Base-by-base conservation (phyloP, 1,140 invertebrate species). In the Spodoptera litura region DNA sequence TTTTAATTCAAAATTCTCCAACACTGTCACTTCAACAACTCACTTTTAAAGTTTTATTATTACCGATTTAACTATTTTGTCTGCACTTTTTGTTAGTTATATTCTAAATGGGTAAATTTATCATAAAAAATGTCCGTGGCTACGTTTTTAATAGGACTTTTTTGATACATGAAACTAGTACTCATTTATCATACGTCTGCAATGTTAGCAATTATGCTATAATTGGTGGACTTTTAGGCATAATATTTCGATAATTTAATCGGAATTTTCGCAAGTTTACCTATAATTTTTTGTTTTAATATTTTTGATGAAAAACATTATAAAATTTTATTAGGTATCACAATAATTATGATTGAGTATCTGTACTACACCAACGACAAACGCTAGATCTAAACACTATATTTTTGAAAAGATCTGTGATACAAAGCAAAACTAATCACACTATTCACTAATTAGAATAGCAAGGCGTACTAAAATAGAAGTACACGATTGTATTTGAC, bases 371-470 rank as follows among this genome's bases (percentile, higher is more conserved):
- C 3, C 0, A 6, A 27, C 8, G 12, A 10, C 4, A 20, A 31
- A 20, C 20, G 20, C 20, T 20, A 20, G 20, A 20, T 20, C 20
- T 35, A 61, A 31, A 20, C 51, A 20, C n/a, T 8, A 56, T 20
- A 52, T 70, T 44, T 55, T 15, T 35, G 4, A 15, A 35, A 53
- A 70, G 8, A 71, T 2, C 13, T n/a, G 31, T 31, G 35, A 56
- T 5, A 12, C 31, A 35, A 38, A 71, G 25, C 52, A 2, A 56
- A 70, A 31, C 66, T n/a, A 71, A 71, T 71, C 27, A 71, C 51
- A 71, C 10, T 56, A 70, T 35, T 71, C 52, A 71, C 6, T 71
- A 71, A 71, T 71, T 71, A 71, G 52, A 56, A 71, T 71, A 71
- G 44, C 55, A 49, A 13, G 12, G 6, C 31, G 31, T 51, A 51